phyloP scores from a whole-genome alignment of 2,113 vertebrate genomes.

The zebrafish (Danio rerio) region DNA sequence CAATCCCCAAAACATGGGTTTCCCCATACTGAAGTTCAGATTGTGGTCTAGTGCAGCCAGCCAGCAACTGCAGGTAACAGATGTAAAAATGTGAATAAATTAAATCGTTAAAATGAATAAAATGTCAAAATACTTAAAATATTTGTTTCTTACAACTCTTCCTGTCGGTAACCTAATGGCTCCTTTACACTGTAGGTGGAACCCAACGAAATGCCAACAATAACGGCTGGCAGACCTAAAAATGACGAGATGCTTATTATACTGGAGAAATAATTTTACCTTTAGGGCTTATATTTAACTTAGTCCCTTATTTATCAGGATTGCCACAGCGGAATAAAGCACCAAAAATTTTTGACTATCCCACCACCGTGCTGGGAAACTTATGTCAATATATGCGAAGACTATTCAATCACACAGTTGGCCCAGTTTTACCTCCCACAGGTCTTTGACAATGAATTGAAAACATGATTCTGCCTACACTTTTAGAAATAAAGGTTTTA shows the following conservation, averaged over 20 bases:
- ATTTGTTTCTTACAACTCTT: conserved; percentile 68
- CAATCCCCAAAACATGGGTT: conserved; percentile 71
- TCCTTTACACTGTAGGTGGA: conserved; percentile 50
- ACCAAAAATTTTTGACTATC: too few species aligned
- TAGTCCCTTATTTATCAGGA: too few species aligned
- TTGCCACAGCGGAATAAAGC: too few species aligned
- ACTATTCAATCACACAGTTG: too few species aligned
- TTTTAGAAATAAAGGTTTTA: too few species aligned
- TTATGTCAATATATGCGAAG: too few species aligned
- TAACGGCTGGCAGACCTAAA: conserved; percentile 64
- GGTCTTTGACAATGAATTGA: too few species aligned
- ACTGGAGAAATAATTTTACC: background rate
- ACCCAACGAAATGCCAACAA: conserved; percentile 64
- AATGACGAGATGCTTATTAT: background rate
- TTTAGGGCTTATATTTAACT: background rate
- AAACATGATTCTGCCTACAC: too few species aligned
- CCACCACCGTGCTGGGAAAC: too few species aligned
- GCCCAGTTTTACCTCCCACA: too few species aligned
- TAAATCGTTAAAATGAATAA: background rate
- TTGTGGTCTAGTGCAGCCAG: conserved; percentile 60
- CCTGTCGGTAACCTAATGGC: conserved; percentile 68
- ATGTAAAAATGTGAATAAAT: background rate
- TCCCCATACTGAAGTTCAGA: conserved; percentile 47
- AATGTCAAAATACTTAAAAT: background rate
- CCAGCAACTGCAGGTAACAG: conserved; percentile 68